A percentile compares a stretch with the other conserved stretches of the same genome.
These are phyloP conservation scores for Sarcophaga caerulescens DNA, from an alignment of 2,888 invertebrate genomes.

Conservation along the genomic window DNA sequence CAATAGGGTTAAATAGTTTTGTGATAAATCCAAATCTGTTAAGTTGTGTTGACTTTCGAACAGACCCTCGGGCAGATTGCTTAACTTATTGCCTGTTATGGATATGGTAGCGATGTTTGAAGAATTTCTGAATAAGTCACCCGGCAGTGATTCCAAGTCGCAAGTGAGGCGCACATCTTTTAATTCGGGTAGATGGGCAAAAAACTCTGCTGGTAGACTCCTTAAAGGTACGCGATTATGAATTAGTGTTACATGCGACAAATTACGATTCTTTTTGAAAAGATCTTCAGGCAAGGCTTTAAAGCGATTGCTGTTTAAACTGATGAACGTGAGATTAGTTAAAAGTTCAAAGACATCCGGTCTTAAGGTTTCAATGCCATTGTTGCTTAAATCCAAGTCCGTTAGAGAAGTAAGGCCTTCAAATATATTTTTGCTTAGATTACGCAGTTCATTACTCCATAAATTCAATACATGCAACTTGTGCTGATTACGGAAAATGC, in stretches of 20 bases:
- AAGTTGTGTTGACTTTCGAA: slow-evolving; percentile 86
- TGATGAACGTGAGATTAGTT: slow-evolving; percentile 84
- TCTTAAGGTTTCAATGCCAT: slow-evolving; percentile 85
- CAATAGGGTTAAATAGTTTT: slow-evolving; percentile 84
- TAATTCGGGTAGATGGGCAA: slow-evolving; percentile 84
- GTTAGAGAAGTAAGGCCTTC: slow-evolving; percentile 84
- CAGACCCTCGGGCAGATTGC: slow-evolving; percentile 83
- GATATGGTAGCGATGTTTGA: slow-evolving; percentile 83
- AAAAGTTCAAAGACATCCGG: slow-evolving; percentile 84
- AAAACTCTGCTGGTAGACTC: slow-evolving; percentile 83
- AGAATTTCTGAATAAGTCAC: slow-evolving; percentile 85
- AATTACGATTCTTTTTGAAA: slow-evolving; percentile 83
- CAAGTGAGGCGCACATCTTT: slow-evolving; percentile 83
- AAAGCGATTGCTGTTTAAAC: slow-evolving; percentile 87
- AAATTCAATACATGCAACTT: slow-evolving; percentile 85
- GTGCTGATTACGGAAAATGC: slow-evolving; percentile 84
- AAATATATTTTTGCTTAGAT: slow-evolving; percentile 85
- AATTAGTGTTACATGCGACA: slow-evolving; percentile 83
- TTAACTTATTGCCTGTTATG: slow-evolving; percentile 84
- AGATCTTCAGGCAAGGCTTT: slow-evolving; percentile 84
- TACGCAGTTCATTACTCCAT: slow-evolving; percentile 86
- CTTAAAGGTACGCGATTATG: slow-evolving; percentile 84
- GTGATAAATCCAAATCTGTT: slow-evolving; percentile 84
- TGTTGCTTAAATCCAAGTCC: slow-evolving; percentile 86
- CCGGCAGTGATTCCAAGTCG: slow-evolving; percentile 84